Conservation (phyloP, 2,888 invertebrate species). For the Cybosia mesomella region DNA sequence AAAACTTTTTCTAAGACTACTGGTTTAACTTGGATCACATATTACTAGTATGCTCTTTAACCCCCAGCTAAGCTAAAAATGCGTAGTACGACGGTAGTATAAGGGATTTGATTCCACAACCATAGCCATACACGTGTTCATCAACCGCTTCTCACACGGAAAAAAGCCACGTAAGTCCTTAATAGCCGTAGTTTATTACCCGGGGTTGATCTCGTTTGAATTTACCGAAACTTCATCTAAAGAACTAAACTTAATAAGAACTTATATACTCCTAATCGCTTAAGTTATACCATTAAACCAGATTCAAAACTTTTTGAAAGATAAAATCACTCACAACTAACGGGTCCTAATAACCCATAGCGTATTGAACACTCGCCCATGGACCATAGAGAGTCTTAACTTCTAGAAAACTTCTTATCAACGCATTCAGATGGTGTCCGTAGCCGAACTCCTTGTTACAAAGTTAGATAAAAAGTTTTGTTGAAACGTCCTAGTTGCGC, state of each 20-base stretch:
- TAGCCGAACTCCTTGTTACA: conserved; percentile 21
- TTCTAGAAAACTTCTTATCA: conserved; percentile 23
- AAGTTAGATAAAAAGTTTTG: conserved; percentile 37
- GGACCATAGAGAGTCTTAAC: conserved; percentile 11
- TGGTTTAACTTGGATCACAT: too few species aligned
- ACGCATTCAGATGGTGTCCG: conserved; percentile 8
- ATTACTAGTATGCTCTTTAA: too few species aligned
- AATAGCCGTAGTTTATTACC: not conserved
- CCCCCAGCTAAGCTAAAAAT: too few species aligned
- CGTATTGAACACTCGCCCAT: conserved; percentile 14
- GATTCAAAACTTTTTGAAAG: conserved; percentile 12
- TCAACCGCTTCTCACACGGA: not conserved
- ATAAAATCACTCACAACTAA: conserved; percentile 14
- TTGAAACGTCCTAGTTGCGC: conserved; percentile 32
- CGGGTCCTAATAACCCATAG: conserved; percentile 13
- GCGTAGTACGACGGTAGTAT: too few species aligned
- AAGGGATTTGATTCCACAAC: too few species aligned
- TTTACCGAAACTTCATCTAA: not conserved
- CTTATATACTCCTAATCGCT: not conserved
- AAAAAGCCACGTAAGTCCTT: not conserved
- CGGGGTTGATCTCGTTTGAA: not conserved
- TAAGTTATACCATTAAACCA: conserved; percentile 16
- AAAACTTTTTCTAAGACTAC: too few species aligned
- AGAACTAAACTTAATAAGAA: not conserved
- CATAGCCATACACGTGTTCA: not conserved